These are phyloP conservation scores for Varanus komodoensis DNA, from an alignment of 2,113 vertebrate species.

Conservation along the genomic window DNA sequence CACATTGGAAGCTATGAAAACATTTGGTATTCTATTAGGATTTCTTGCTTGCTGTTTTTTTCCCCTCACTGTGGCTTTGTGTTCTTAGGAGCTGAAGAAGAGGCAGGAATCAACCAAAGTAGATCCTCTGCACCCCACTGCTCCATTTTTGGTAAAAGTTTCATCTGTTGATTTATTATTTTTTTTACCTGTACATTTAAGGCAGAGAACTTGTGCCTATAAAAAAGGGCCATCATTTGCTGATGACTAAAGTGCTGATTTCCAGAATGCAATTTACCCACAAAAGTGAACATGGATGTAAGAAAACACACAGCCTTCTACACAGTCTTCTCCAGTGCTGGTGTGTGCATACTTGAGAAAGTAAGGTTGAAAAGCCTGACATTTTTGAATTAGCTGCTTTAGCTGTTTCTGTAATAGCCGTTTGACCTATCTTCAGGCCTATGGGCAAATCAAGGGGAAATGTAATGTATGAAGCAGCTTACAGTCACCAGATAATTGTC, in stretches of 20 bases:
- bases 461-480: not conserved
- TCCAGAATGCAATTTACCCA: not conserved
- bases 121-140: not conserved
- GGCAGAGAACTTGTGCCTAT: not conserved
- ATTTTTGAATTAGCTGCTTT: not conserved
- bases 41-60: not conserved
- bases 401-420: not conserved
- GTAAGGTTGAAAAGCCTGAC: not conserved
- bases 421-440: not conserved
- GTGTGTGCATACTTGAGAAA: not conserved
- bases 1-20: not conserved
- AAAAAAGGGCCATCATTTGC: not conserved
- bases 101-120: not conserved
- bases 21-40: no score
- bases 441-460: not conserved
- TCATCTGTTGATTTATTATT: not conserved
- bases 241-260: not conserved
- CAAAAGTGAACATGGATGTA: not conserved
- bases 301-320: not conserved
- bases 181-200: not conserved
- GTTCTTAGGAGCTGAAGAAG: not conserved
- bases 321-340: not conserved
- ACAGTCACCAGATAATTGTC: not conserved
- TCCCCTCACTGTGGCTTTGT: not conserved
- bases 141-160: not conserved